phyloP scores from a whole-genome alignment of 2,797 vertebrate species.

The Tachyglossus aculeatus region DNA sequence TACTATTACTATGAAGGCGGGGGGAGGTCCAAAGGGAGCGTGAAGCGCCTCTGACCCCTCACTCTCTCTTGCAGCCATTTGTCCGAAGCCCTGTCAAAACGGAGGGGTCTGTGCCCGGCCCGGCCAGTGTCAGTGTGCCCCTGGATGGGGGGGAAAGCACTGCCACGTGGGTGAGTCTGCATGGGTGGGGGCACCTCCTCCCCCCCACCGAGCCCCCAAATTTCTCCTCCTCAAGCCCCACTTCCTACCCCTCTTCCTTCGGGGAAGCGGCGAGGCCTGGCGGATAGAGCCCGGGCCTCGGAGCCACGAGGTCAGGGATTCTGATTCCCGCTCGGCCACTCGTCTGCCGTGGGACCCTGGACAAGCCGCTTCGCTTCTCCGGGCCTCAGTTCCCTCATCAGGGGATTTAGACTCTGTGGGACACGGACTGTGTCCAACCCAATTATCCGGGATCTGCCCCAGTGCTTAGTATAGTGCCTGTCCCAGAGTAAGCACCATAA shows the following conservation, averaged over 20 bases:
- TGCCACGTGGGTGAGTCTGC: conserved; percentile 69
- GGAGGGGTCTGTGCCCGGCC: conserved; percentile 58
- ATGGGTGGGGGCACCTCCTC: fast-evolving
- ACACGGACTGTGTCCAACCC: too few relatives aligned
- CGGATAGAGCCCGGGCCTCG: too few relatives aligned
- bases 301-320: too few relatives aligned
- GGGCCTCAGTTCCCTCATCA: too few relatives aligned
- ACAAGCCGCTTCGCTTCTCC: too few relatives aligned
- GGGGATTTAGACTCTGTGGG: too few relatives aligned
- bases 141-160: conserved; percentile 64
- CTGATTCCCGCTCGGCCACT: too few relatives aligned
- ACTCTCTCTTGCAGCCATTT: conserved; percentile 49
- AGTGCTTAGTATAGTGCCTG: too few relatives aligned
- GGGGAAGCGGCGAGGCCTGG: too few relatives aligned
- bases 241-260: neutral
- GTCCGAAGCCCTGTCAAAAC: conserved; percentile 65
- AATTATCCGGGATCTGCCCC: neutral
- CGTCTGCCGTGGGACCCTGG: too few relatives aligned
- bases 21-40: neutral
- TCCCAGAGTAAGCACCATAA: too few relatives aligned
- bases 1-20: too few relatives aligned
- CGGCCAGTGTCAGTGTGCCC: conserved; percentile 59
- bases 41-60: neutral
- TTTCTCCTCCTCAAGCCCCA: neutral
- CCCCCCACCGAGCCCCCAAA: fast-evolving